Base-by-base conservation (phyloP, 1,140 invertebrate species). In the Megathymus violae region DNA sequence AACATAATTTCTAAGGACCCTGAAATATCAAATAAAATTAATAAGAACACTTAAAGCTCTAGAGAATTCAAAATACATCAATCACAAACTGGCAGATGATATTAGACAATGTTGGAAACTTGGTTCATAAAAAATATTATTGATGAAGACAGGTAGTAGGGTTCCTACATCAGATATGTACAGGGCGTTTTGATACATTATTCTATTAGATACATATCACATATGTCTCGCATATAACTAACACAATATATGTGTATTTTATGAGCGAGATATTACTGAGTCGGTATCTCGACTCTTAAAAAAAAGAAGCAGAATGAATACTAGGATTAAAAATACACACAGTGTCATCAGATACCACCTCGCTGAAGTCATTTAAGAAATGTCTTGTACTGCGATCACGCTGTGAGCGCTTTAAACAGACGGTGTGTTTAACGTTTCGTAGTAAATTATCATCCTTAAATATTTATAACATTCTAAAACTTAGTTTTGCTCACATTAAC, bases 131-230 rank as follows among this genome's bases (percentile, higher is more conserved):
- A 86, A 88, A 85, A 77, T 75, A 71, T 89, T 82, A 89, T 88
- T 89, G 85, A 89, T 89, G 85, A 80, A 82, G 87, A 84, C 81
- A 84, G 80, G 79, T 87, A 85, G 78, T 47, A 78, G 54, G 63
- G 61, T 51, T 70, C 67, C 47, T 75, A 75, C 63, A 80, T 79
- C 72, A 71, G 73, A 78, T 78, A 73, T 58, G 56, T 73, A 74
- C 73, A 80, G 74, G 73, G 47, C 67, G 72, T 74, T 71, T 69
- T 71, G 74, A 76, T 82, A 73, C 82, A 85, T 86, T 77, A 77
- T 83, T 77, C 65, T 78, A 74, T 78, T 76, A 80, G 83, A 86
- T 82, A 73, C 65, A 67, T 83, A 85, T 84, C 82, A 64, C 41
- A 67, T 54, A 67, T 56, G 56, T 54, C 50, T 62, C 66, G 69